Evolutionary conservation across 2,797 vertebrate genomes (phyloP), one percentile per base, ranked within the genome.

Genomic region (Hippocampus kuda): DNA sequence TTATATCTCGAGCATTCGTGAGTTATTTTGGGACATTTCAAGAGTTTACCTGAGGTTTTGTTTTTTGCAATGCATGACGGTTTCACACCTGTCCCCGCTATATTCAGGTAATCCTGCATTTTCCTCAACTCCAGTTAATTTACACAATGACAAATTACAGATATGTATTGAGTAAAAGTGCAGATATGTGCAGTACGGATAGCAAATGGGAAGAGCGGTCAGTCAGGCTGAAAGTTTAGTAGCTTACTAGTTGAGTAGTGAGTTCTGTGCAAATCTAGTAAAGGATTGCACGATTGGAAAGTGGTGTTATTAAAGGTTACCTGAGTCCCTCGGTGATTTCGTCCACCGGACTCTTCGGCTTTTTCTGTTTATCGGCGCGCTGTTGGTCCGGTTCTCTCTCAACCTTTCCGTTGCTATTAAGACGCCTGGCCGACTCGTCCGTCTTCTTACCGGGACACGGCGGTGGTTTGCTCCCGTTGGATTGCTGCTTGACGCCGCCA

Each of bases 291-390:
- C 24, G 42, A 65, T 48, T 11, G n/a, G 44, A n/a, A 44, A n/a
- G 12, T 30, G 2, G 62, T 64, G 63, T 49, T 44, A 16, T 20
- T 5, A 4, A 12, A 10, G 68, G 54, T 76, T 79, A 92, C 91
- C 91, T 86, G 81, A 92, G 87, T 70, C 66, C 83, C 20, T 88
- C 78, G 38, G 69, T 73, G 18, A 83, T 72, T 1, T 82, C 86
- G 16, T 90, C 84, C 66, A 67, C 73, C 4, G 65, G 79, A n/a
- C 75, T 84, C 70, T 18, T 85, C 63, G 84, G 82, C 81, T 88
- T 84, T 72, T 27, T 85, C 63, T 84, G 83, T 38, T 82, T 88
- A 64, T 62, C 77, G 51, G 81, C 66, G 71, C 66, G 75, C 38
- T 65, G 69, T 15, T 71, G 68, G 11, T 67, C 74, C 70, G 9